phyloP scores from a whole-genome alignment of 2,113 vertebrate species.

The Menura novaehollandiae region DNA sequence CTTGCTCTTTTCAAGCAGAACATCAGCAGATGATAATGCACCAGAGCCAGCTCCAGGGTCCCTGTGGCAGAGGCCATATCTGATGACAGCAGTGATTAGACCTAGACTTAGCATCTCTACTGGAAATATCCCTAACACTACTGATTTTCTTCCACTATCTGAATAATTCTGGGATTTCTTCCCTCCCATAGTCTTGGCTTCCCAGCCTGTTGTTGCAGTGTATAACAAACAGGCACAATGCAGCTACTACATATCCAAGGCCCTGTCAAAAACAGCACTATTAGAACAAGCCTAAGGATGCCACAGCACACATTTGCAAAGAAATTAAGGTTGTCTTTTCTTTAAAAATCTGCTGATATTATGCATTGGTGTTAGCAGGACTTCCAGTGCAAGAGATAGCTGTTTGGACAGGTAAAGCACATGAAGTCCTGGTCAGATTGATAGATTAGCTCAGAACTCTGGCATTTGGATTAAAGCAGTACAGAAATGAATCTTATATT shows the following conservation, averaged over 20 bases:
- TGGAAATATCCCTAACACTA: background rate
- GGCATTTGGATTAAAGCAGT: constrained; percentile 74
- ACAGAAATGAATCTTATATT: constrained; percentile 75
- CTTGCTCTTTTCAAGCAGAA: background rate
- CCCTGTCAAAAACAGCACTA: background rate
- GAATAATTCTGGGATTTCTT: background rate
- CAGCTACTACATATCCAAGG: background rate
- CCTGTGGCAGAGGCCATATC: background rate
- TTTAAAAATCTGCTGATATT: background rate
- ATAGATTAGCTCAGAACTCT: constrained; percentile 64
- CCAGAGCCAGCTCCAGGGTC: background rate
- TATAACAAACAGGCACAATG: background rate
- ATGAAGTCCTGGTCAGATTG: constrained; percentile 57
- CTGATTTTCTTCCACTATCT: background rate
- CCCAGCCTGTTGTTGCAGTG: background rate
- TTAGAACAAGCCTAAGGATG: background rate
- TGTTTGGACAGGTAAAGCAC: constrained; percentile 49
- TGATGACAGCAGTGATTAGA: background rate
- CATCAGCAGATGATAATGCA: background rate
- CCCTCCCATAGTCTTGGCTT: background rate
- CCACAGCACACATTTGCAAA: background rate
- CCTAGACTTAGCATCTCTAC: background rate
- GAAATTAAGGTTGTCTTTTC: background rate
- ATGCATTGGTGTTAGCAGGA: background rate
- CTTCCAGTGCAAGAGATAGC: constrained; percentile 23